Percentiles rank a stretch among this genome's conserved stretches.
phyloP scores from a whole-genome alignment of 2,113 vertebrate species.

The Sprattus sprattus region DNA sequence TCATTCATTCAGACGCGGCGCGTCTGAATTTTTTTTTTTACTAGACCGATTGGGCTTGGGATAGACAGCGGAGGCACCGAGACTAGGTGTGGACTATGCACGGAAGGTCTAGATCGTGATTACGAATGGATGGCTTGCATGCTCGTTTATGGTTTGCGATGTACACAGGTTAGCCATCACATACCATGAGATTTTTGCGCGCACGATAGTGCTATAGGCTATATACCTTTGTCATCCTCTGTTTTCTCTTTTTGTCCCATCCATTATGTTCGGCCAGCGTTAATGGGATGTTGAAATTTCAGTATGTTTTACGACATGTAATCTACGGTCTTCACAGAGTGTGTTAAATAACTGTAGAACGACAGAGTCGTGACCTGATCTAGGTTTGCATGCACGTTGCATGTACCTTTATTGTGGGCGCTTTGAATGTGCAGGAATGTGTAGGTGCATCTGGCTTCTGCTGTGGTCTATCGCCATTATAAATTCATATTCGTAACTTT shows the following conservation, averaged over 20 bases:
- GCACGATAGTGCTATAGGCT: constrained; percentile 13
- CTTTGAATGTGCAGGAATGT: constrained; percentile 15
- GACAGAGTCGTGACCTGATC: constrained; percentile 42
- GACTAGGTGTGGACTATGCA: constrained; percentile 29
- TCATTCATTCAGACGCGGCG: constrained; percentile 43
- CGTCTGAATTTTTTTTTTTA: constrained; percentile 56
- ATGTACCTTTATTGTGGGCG: background rate
- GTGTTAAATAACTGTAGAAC: constrained; percentile 7
- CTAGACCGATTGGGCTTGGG: constrained; percentile 46
- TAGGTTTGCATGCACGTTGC: constrained; percentile 26
- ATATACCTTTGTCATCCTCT: constrained; percentile 16
- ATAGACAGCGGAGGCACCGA: constrained; percentile 19
- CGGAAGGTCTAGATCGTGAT: constrained; percentile 34
- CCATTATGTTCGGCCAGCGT: background rate
- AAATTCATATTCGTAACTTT: constrained; percentile 19
- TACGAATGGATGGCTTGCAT: constrained; percentile 52
- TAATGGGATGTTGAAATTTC: background rate
- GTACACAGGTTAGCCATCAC: constrained; percentile 23
- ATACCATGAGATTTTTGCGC: constrained; percentile 19
- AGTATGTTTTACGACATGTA: background rate
- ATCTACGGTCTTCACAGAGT: constrained; percentile 9
- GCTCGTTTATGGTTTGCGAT: constrained; percentile 28
- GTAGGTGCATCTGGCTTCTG: constrained; percentile 14
- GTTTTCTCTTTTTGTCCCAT: background rate
- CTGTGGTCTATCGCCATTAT: constrained; percentile 12